phyloP scores from a whole-genome alignment of 1,140 invertebrate genomes.

The Helicorthomorpha holstii region DNA sequence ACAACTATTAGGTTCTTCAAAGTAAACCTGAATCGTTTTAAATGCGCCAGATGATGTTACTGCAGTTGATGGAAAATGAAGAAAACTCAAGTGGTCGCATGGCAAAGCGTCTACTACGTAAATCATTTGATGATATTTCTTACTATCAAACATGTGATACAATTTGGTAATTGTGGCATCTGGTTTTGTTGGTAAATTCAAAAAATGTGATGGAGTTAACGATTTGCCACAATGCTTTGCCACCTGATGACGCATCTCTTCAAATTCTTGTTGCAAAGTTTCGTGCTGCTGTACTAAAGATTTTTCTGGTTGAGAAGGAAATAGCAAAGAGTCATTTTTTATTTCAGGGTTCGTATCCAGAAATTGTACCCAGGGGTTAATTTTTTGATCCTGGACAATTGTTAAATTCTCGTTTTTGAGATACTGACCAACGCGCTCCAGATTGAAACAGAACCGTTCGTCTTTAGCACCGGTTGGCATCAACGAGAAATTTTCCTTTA shows the following conservation, averaged over 20 bases:
- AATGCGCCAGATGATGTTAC: neutral
- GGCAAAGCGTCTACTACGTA: neutral
- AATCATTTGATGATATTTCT: neutral
- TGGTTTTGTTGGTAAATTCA: neutral
- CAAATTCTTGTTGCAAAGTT: conserved; percentile 45
- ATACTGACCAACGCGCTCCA: conserved; percentile 83
- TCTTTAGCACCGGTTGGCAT: too few species aligned
- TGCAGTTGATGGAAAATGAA: neutral
- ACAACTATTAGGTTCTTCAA: conserved; percentile 7
- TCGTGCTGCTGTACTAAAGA: conserved; percentile 69
- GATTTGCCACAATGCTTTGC: conserved; percentile 37
- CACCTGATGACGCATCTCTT: conserved; percentile 39
- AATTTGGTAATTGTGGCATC: neutral
- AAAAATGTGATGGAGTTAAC: neutral
- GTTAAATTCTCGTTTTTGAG: conserved; percentile 46
- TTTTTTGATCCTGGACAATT: conserved; percentile 37
- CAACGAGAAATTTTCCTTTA: conserved; percentile 62
- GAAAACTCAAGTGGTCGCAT: conserved; percentile 8
- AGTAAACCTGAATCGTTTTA: conserved; percentile 17
- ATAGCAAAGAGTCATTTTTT: conserved; percentile 46
- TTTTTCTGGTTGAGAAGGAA: conserved; percentile 50
- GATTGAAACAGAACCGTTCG: conserved; percentile 42
- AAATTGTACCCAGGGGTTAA: conserved; percentile 57
- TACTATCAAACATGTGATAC: neutral
- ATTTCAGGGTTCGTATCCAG: conserved; percentile 51